Evolutionary conservation across 1,140 invertebrate genomes (phyloP), one percentile per base, ranked within the genome.

Genomic region (Bathynomus jamesi): DNA sequence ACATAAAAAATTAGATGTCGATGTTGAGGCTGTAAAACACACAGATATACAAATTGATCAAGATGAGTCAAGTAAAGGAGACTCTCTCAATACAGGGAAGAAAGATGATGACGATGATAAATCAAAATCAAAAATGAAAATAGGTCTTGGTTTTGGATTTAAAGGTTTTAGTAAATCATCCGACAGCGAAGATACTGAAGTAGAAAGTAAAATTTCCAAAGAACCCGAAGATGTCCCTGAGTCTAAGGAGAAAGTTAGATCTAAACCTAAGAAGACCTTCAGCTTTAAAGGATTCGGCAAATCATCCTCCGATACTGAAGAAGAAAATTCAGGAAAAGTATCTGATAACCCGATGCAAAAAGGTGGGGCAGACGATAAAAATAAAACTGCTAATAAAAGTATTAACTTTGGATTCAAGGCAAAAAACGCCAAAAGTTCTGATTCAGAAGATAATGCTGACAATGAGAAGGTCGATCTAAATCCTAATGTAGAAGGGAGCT

Each of bases 41-140:
- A 25, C 28, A 17, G 24, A 65, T 3, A 71, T n/a, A 53, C n/a
- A 65, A n/a, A 71, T 27, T 24, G 61, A 27, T 0, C 63, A 73
- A 28, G 62, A 65, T 8, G 72, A 73, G 8, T 32, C 8, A 4
- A 64, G 70, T 2, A 62, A 67, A 40, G 11, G 11, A 21, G 67
- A 67, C 30, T 28, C 27, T n/a, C 62, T 65, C 21, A 30, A n/a
- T 11, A 74, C 70, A 46, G 53, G 29, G 25, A 74, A 40, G 40
- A 64, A 70, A 21, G 72, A 72, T 2, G 71, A 74, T n/a, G 72
- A 74, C 24, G 72, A 74, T 4, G 72, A 74, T n/a, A 70, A 74
- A 32, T 62, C 63, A 0, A 74, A 74, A 29, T 30, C 31, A n/a
- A 70, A 70, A 60, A 63, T 70, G 29, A 74, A 70, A 70, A 70